Evolutionary conservation across 2,797 vertebrate genomes (phyloP), one percentile per base, ranked within the genome.

Genomic region (Scolopax rusticola): DNA sequence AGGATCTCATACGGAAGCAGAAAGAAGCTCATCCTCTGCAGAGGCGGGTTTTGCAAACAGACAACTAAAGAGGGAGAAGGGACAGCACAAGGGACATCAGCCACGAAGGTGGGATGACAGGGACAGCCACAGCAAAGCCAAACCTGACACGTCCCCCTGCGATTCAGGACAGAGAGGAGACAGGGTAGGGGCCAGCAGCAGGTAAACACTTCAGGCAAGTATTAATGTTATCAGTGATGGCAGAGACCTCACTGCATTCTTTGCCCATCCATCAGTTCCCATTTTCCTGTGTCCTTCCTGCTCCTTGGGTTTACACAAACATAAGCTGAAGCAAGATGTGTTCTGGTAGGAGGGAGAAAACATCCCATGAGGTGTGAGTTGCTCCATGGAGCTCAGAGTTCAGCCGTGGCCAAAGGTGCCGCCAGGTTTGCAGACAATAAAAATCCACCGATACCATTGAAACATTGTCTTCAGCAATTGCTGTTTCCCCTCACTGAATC

Each of bases 341-440:
- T 69, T 84, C 83, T 41, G 80, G 84, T 1, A 45, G 59, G 79
- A 75, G 70, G 81, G 82, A 25, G 48, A 92, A 95, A 92, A 77
- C 17, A 25, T 36, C 5, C 11, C 20, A n/a, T 2, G 25, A 78
- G 76, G 43, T 24, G 40, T 17, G 64, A 84, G 84, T 2, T n/a
- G 56, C 69, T 91, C 11, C 12, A 11, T 32, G 68, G n/a, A 50
- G 76, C 41, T 71, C 11, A 76, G 92, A 85, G 89, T 74, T 73
- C 0, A 70, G 91, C 36, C 69, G 89, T 65, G 93, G 93, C 67
- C 56, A 61, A 47, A 87, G 86, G 68, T 53, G 63, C 75, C 83
- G 65, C 71, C 76, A 92, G 89, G 87, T 74, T 80, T 30, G 91
- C 56, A 81, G 88, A 89, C 92, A 95, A 89, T 90, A 91, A 94